Conservation (phyloP, 2,113 vertebrate genomes). For the Haliaeetus leucogaster region DNA sequence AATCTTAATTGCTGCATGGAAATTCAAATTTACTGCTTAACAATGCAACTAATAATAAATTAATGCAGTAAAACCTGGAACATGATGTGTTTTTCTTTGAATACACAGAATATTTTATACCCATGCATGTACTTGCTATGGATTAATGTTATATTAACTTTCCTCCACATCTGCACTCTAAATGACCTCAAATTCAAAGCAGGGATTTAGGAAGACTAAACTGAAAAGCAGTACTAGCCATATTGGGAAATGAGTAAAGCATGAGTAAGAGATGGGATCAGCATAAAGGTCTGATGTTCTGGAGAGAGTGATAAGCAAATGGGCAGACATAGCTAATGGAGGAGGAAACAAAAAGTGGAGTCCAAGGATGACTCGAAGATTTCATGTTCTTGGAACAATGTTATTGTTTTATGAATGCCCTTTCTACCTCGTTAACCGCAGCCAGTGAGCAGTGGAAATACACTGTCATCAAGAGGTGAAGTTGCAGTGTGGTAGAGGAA, state of each 20-base stretch:
- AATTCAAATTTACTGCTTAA: background rate
- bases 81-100: background rate
- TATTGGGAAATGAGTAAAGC: background rate
- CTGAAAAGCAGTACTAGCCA: background rate
- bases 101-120: background rate
- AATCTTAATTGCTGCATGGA: background rate
- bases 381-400: background rate
- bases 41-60: background rate
- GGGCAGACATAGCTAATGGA: background rate
- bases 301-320: conserved; percentile 28
- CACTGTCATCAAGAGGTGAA: background rate
- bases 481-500: background rate
- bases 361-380: background rate
- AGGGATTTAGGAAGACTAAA: background rate
- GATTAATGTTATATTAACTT: background rate
- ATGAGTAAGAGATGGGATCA: conserved; percentile 14
- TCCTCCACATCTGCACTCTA: background rate
- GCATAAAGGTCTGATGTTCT: background rate
- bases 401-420: background rate
- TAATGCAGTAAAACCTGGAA: background rate
- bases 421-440: background rate
- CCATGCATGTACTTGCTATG: background rate
- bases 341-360: background rate
- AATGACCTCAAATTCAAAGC: background rate
- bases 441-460: background rate